phyloP scores from a whole-genome alignment of 53 echinoderm and acorn worm species.

The Antedon mediterranea region DNA sequence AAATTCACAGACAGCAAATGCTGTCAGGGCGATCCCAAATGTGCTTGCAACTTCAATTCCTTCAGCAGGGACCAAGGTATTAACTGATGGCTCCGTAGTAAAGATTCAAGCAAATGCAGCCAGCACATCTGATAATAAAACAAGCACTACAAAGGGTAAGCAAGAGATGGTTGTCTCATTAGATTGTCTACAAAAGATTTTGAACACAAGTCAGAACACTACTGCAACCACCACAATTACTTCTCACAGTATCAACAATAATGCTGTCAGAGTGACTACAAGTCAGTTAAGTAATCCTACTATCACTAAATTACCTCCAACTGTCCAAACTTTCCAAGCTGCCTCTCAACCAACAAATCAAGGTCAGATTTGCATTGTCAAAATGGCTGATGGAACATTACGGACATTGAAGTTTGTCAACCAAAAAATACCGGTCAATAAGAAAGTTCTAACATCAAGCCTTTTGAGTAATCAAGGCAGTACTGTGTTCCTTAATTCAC shows the following conservation, averaged over 20 bases:
- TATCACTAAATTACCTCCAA: background rate
- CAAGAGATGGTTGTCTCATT: background rate
- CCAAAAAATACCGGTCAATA: background rate
- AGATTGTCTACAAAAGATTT: background rate
- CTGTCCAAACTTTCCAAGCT: background rate
- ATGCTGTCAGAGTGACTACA: background rate
- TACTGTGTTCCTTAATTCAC: background rate
- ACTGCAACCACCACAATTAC: background rate
- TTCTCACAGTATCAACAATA: background rate
- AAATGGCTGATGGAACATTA: background rate
- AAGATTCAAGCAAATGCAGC: background rate
- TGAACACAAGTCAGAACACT: too few relatives aligned
- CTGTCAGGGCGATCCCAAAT: background rate
- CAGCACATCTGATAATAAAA: background rate
- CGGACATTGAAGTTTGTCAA: background rate
- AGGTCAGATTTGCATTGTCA: background rate
- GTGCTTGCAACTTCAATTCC: background rate
- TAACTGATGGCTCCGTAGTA: background rate
- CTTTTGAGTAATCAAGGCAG: background rate
- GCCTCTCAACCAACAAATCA: background rate
- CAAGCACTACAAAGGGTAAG: background rate
- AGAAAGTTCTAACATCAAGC: background rate
- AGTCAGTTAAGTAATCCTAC: background rate
- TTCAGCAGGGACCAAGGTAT: background rate
- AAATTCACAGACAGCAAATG: too few relatives aligned